Conservation (phyloP, 2,113 vertebrate genomes). For the Cyanoderma ruficeps region DNA sequence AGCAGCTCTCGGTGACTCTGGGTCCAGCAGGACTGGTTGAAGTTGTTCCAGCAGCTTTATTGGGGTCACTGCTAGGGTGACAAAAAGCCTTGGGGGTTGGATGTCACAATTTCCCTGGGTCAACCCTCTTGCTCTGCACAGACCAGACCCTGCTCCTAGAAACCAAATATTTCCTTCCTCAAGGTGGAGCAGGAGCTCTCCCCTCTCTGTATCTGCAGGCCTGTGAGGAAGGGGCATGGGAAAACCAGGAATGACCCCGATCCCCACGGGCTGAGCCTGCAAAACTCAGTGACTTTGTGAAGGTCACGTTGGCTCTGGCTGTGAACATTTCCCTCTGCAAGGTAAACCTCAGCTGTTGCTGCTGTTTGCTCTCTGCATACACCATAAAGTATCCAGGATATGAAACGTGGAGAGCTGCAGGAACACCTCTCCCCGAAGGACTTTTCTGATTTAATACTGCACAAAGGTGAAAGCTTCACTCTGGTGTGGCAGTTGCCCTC, state of each 20-base stretch:
- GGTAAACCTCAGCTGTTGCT: background rate
- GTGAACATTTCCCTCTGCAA: background rate
- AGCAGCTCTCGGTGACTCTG: background rate
- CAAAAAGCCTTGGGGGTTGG: background rate
- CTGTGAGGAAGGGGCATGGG: background rate
- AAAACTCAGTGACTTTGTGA: background rate
- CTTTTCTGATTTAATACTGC: background rate
- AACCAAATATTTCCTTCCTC: background rate
- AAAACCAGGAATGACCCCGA: background rate
- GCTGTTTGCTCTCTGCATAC: background rate
- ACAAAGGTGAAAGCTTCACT: background rate
- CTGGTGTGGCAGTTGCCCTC: background rate
- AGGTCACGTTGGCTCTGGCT: background rate
- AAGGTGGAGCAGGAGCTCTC: conserved; percentile 18
- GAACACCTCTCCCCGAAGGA: background rate
- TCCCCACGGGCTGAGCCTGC: background rate
- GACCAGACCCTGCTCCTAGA: background rate
- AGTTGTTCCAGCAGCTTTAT: background rate
- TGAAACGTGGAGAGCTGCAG: background rate
- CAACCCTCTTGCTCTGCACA: background rate
- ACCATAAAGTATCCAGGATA: background rate
- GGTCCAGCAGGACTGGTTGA: accelerated
- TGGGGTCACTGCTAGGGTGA: background rate
- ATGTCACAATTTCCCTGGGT: accelerated
- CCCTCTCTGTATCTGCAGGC: background rate